Base-by-base conservation (phyloP, 2,113 vertebrate genomes). In the Clinocottus analis region DNA sequence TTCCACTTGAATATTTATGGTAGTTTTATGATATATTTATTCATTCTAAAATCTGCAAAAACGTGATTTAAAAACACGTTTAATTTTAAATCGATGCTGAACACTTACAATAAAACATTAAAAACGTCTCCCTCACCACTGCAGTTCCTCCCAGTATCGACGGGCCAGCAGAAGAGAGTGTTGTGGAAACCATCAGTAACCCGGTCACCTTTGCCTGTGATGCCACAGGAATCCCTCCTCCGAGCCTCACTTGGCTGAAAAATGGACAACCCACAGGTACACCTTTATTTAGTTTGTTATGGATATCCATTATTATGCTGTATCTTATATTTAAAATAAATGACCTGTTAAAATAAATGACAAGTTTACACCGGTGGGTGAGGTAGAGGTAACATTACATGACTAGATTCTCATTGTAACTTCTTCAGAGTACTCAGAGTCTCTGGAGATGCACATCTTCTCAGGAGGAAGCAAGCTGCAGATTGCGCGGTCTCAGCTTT, bases 1-100 rank as follows among this genome's bases (percentile, higher is more conserved):
- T 98, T 99, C 92, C 96, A 98, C 90, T 94, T 99, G 79, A 99
- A 96, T 89, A 94, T 99, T 90, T 94, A 98, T 86, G 97, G 98
- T 99, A 93, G n/a, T 93, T 88, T 8, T 7, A 45, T 58, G 1
- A 19, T 9, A 64, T 17, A 29, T 49, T 5, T 0, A 27, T 60
- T 31, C 31, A 49, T 41, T 64, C 3, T 33, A 29, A 64, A n/a
- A 21, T 72, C 16, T 58, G 0, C 13, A 59, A 45, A 43, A 58
- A 56, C 53, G 8, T 2, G 2, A 47, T n/a, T n/a, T 14, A 21
- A 4, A 63, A 62, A 27, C 14, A 0, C 1, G 7, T 47, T 45
- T 5, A 43, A 53, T 58, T 39, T 71, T 35, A 17, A 27, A 55
- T 19, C 12, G 16, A 21, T 12, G 7, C 0, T 29, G 25, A 61